Percentiles rank a stretch among this genome's conserved stretches.
phyloP scores from a whole-genome alignment of 1,140 invertebrate genomes.

The Drosophila truncata region DNA sequence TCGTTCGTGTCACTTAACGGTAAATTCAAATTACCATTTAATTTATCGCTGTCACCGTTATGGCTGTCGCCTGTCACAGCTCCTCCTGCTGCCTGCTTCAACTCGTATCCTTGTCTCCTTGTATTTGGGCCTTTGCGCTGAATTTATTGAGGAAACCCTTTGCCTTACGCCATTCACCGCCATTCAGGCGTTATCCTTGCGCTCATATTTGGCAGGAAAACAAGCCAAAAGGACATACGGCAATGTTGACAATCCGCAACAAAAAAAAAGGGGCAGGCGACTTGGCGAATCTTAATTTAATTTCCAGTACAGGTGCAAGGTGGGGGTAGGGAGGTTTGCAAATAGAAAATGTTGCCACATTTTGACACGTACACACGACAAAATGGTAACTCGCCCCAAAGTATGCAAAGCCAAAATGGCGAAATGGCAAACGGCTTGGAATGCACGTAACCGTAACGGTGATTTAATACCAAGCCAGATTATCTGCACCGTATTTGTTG shows the following conservation, averaged over 20 bases:
- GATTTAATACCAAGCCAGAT: conserved; percentile 47
- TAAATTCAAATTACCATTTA: conserved; percentile 84
- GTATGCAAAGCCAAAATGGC: conserved; percentile 29
- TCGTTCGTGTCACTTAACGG: conserved; percentile 81
- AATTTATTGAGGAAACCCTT: conserved; percentile 81
- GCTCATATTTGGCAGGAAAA: conserved; percentile 53
- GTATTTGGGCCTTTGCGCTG: conserved; percentile 18
- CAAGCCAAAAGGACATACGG: conserved; percentile 46
- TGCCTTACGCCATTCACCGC: conserved; percentile 15
- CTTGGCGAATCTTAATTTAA: conserved; percentile 58
- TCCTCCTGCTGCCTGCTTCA: conserved; percentile 3
- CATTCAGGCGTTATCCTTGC: conserved; percentile 44
- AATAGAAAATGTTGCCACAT: conserved; percentile 52
- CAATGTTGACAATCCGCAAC: conserved; percentile 54
- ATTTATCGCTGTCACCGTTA: conserved; percentile 84
- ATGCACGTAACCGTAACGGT: conserved; percentile 52
- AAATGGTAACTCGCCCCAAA: conserved; percentile 28
- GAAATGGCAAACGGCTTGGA: conserved; percentile 30
- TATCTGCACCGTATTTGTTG: conserved; percentile 42
- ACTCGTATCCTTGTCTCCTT: conserved; percentile 19
- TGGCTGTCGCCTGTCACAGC: conserved; percentile 79
- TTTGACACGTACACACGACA: conserved; percentile 43
- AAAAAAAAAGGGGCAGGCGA: conserved; percentile 17
- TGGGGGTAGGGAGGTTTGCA: not conserved
- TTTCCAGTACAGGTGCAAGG: conserved; percentile 22